Evolutionary conservation across 2,797 vertebrate species (phyloP).

Genomic region (Oophaga sylvatica): DNA sequence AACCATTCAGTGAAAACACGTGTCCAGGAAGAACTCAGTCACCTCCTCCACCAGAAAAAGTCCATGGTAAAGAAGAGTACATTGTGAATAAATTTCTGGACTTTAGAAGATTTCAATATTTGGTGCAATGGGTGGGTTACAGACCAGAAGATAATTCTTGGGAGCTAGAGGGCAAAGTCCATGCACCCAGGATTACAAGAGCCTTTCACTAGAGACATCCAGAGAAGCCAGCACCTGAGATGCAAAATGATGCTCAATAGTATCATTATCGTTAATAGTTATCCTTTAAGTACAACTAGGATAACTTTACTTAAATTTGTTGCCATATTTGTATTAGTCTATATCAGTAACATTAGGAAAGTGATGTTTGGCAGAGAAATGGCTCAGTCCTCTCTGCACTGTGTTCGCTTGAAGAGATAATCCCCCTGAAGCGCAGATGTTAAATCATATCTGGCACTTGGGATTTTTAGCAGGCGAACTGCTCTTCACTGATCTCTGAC

Average conservation of each 20-base stretch:
- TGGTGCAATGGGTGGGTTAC: too few relatives aligned
- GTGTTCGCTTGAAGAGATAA: constrained; percentile 37
- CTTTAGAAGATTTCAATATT: too few relatives aligned
- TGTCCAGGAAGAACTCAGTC: too few relatives aligned
- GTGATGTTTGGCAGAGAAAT: not conserved
- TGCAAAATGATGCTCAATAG: not conserved
- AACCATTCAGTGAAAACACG: too few relatives aligned
- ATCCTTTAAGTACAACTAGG: not conserved
- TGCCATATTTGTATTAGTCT: not conserved
- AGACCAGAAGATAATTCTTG: too few relatives aligned
- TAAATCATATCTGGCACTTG: constrained; percentile 46
- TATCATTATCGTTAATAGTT: not conserved
- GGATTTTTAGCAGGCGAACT: constrained; percentile 29
- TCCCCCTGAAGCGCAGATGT: constrained; percentile 52
- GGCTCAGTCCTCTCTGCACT: constrained; percentile 8
- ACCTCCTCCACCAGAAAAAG: too few relatives aligned
- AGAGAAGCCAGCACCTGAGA: too few relatives aligned
- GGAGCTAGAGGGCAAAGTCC: too few relatives aligned
- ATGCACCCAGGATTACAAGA: too few relatives aligned
- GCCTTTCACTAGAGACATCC: too few relatives aligned
- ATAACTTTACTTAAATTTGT: not conserved
- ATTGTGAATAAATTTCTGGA: too few relatives aligned
- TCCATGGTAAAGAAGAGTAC: too few relatives aligned
- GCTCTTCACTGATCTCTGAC: constrained; percentile 12
- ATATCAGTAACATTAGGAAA: constrained; percentile 8